These are phyloP conservation scores for Plecturocebus donacophilus DNA, from an alignment of 2,113 vertebrate genomes.

Conservation along the genomic window DNA sequence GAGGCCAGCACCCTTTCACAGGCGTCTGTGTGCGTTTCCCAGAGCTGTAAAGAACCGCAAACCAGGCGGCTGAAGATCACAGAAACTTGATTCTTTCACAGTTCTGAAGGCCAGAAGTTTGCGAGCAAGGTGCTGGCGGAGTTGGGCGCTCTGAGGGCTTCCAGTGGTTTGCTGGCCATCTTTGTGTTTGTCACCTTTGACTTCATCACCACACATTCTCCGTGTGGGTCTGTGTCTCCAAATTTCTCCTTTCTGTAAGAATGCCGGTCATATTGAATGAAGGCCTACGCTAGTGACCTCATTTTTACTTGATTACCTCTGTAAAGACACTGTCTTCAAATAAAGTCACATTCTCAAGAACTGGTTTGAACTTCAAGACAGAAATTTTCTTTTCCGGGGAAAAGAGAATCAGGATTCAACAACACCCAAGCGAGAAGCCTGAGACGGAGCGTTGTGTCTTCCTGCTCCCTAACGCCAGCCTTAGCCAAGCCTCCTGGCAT, in stretches of 20 bases:
- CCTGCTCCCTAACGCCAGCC: not conserved
- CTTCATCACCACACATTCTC: not conserved
- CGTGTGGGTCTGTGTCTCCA: not conserved
- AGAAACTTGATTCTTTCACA: not conserved
- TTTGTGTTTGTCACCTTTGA: accelerated
- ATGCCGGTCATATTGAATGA: not conserved
- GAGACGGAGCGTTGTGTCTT: not conserved
- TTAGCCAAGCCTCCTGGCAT: not conserved
- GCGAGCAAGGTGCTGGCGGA: not conserved
- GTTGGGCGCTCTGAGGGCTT: not conserved
- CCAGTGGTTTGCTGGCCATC: not conserved
- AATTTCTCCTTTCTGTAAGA: not conserved
- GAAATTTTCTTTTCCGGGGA: not conserved
- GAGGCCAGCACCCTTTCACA: not conserved
- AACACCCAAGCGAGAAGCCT: not conserved
- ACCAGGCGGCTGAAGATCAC: not conserved
- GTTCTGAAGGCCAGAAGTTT: not conserved
- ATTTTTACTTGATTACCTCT: not conserved
- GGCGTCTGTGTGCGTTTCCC: not conserved
- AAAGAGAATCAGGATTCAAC: too few species aligned
- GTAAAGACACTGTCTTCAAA: not conserved
- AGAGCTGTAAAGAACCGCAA: not conserved
- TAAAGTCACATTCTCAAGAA: not conserved
- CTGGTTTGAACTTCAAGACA: not conserved
- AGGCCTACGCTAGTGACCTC: not conserved